These are phyloP conservation scores for Darevskia nairensis DNA, from an alignment of 2,797 vertebrate genomes.

Conservation along the genomic window DNA sequence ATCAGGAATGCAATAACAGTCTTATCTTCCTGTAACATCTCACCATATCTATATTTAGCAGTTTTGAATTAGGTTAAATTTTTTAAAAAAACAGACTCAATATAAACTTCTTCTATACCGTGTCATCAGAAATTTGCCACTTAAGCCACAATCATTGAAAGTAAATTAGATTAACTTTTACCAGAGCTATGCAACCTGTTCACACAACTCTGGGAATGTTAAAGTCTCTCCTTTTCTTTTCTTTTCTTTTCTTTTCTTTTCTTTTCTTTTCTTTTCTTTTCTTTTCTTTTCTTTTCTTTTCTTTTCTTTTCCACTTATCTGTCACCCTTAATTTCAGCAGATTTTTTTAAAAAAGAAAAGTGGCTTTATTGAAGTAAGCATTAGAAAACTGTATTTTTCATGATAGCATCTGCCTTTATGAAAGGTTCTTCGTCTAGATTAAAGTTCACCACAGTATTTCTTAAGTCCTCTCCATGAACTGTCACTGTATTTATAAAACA, in stretches of 20 bases:
- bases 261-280: too few relatives aligned
- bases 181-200: background rate
- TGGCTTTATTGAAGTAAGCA: constrained; percentile 10
- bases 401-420: constrained; percentile 1
- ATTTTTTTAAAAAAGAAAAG: background rate
- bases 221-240: background rate
- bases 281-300: too few relatives aligned
- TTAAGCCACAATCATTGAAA: background rate
- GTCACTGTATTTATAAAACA: background rate
- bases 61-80: background rate
- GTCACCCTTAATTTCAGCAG: constrained; percentile 31
- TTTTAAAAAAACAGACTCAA: background rate
- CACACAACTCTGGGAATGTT: background rate
- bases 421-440: constrained; percentile 30
- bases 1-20: background rate
- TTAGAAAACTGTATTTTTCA: background rate
- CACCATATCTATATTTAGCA: background rate
- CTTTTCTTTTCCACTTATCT: background rate
- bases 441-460: constrained; percentile 15
- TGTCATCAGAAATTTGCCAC: fast-evolving
- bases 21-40: background rate
- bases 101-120: background rate
- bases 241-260: too few relatives aligned
- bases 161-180: background rate
- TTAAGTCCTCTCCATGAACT: constrained; percentile 4